These are phyloP conservation scores for Stegostoma tigrinum DNA, from an alignment of 2,113 vertebrate species.

Conservation along the genomic window DNA sequence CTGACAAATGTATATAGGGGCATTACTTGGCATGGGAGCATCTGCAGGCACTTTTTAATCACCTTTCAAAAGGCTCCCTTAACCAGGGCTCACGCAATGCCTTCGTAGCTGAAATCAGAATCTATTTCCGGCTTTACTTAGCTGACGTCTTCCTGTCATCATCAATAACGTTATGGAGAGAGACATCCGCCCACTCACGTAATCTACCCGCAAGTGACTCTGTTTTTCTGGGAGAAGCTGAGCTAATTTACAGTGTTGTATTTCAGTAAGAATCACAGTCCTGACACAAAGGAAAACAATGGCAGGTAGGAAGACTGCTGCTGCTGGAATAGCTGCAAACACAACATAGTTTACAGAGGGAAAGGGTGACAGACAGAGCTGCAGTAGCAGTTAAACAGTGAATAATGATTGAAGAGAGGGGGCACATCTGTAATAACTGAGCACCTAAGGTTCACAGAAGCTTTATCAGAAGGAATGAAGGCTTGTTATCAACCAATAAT, in stretches of 20 bases:
- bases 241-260: neutral
- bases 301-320: neutral
- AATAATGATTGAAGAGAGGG: neutral
- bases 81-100: too few relatives aligned
- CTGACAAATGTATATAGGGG: too few relatives aligned
- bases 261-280: neutral
- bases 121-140: neutral
- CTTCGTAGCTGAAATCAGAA: neutral
- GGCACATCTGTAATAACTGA: neutral
- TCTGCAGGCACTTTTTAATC: too few relatives aligned
- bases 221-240: neutral
- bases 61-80: too few relatives aligned
- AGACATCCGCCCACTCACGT: neutral
- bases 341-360: neutral
- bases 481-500: too few relatives aligned
- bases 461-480: neutral
- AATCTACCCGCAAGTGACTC: neutral
- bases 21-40: too few relatives aligned
- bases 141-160: neutral
- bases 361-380: neutral
- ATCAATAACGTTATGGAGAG: neutral
- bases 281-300: neutral
- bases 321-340: neutral
- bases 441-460: neutral
- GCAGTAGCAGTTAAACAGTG: neutral